Evolutionary conservation across 2,797 vertebrate genomes (phyloP), one percentile per base, ranked within the genome.

Genomic region (Graptemys geographica): DNA sequence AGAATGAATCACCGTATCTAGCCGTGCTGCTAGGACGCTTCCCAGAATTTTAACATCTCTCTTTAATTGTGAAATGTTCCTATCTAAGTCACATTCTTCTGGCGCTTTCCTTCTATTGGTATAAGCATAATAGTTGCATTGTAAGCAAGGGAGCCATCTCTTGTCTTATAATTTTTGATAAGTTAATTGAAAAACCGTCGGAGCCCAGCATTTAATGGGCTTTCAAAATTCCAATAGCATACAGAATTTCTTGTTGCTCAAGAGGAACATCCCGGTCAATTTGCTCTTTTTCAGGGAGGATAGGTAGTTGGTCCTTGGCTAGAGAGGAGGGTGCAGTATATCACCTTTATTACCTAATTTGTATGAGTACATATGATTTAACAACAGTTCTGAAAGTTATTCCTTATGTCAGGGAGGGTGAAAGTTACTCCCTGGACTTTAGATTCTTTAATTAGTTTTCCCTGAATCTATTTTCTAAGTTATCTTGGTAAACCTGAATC

Each of bases 391-490:
- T 72, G 86, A 92, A 96, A 93, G 88, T 94, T 88, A 95, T 92
- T 94, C 94, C 81, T 87, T 94, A 55, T 92, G 79, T 86, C 74
- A 91, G 23, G 37, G 51, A 94, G 79, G 12, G 56, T 69, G 56
- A 87, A 93, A 94, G 91, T 88, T 91, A 33, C 41, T 82, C 91
- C 72, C 88, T 56, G 27, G 80, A 84, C 81, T 90, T 72, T 86
- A 90, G 79, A 90, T 90, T 31, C 65, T 89, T 94, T 95, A 96
- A 96, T 96, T 95, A 96, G 86, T 93, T 95, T 96, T 95, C 81
- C 52, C n/a, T 49, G 52, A 90, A 81, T 92, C 89, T 94, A 90
- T 96, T 96, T 96, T 88, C 93, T 94, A 76, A 88, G 80, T 95
- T 95, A 88, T 91, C 52, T 94, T 27, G 28, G 86, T 93, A 57